A percentile compares a stretch with the other conserved stretches of the same genome.
Evolutionary conservation across 2,113 vertebrate species (phyloP).

Genomic region (Dasyurus viverrinus): DNA sequence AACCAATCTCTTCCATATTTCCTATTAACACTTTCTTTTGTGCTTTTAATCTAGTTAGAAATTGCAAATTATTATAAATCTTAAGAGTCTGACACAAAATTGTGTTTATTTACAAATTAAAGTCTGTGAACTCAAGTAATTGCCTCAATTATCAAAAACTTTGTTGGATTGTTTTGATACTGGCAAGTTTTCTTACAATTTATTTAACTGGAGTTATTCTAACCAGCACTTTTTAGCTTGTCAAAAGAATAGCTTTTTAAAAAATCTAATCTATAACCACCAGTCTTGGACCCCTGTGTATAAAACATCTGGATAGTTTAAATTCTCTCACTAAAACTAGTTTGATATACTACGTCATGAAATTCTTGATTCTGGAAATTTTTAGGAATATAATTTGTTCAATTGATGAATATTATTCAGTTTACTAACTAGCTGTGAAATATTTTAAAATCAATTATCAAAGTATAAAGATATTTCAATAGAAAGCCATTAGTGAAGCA

Average conservation of each 20-base stretch:
- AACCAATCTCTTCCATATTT: background rate
- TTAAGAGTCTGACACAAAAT: slow-evolving; percentile 14
- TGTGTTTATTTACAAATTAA: background rate
- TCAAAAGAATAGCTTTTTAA: background rate
- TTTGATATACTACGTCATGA: background rate
- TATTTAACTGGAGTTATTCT: background rate
- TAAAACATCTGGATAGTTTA: background rate
- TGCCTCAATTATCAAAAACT: background rate
- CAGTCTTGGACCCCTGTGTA: background rate
- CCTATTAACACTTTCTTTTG: slow-evolving; percentile 19
- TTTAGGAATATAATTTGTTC: background rate
- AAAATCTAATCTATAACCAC: background rate
- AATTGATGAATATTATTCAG: background rate
- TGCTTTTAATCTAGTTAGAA: slow-evolving; percentile 67
- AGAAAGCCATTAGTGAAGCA: background rate
- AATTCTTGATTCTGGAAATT: background rate
- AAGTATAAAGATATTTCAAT: background rate
- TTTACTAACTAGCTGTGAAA: background rate
- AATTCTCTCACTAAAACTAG: background rate
- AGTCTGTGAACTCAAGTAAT: background rate
- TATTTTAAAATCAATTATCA: background rate
- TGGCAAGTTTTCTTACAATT: background rate
- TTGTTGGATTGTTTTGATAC: background rate
- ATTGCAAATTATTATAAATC: slow-evolving; percentile 31
- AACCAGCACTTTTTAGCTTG: background rate